Conservation (phyloP, 2,113 vertebrate genomes). For the Arvicanthis niloticus region DNA sequence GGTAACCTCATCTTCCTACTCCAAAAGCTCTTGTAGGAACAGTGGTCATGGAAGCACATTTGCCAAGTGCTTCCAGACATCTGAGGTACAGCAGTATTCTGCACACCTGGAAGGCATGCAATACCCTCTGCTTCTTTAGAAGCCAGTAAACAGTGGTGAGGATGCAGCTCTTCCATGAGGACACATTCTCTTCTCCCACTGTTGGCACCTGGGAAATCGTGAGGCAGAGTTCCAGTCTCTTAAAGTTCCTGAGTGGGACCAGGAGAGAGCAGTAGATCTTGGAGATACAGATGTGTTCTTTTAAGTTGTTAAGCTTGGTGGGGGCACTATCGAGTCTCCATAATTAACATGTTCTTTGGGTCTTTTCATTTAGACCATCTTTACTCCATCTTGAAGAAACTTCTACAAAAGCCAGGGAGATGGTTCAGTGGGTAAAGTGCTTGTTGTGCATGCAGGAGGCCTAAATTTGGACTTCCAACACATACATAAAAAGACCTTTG, state of each 20-base stretch:
- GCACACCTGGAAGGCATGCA: neutral
- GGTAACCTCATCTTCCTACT: neutral
- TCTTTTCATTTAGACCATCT: neutral
- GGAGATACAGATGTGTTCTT: neutral
- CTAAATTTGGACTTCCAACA: neutral
- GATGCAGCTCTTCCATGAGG: rapidly evolving
- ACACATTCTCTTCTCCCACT: neutral
- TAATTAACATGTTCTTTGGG: neutral
- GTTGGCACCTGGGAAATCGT: neutral
- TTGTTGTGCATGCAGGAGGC: neutral
- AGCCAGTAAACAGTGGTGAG: neutral
- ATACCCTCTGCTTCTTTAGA: neutral
- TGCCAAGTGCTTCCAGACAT: neutral
- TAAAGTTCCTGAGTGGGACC: too few relatives aligned
- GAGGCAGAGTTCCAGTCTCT: neutral
- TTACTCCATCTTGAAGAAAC: neutral
- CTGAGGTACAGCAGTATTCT: neutral
- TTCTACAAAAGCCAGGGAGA: neutral
- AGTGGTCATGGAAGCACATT: neutral
- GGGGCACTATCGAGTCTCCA: neutral
- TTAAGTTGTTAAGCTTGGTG: neutral
- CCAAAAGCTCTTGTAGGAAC: neutral
- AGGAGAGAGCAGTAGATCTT: neutral
- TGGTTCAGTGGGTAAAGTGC: too few relatives aligned
- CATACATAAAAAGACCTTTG: neutral